Percentiles rank a stretch among this genome's conserved stretches.
These are phyloP conservation scores for Aleiodes alternator DNA, from an alignment of 2,888 invertebrate species.

Conservation along the genomic window DNA sequence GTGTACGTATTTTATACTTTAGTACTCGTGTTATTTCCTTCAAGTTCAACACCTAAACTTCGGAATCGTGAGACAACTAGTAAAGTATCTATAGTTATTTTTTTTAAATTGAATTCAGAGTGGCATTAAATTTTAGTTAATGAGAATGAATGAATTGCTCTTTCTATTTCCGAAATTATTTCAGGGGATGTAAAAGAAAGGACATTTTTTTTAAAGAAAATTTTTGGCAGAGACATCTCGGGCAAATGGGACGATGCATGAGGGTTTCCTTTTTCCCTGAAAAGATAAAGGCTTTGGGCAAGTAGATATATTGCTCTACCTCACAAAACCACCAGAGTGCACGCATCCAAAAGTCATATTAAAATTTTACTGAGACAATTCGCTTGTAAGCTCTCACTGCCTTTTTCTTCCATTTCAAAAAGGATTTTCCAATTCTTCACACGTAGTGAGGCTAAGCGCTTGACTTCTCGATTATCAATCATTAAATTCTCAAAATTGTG, in stretches of 20 bases:
- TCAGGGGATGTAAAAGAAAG: no score
- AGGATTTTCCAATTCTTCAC: conserved; percentile 67
- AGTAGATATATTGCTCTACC: conserved; percentile 60
- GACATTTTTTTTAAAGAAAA: no score
- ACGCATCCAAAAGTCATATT: conserved; percentile 57
- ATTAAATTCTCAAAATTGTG: no score
- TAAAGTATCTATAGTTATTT: no score
- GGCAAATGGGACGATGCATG: conserved; percentile 37
- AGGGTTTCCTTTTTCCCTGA: conserved; percentile 53
- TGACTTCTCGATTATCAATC: no score
- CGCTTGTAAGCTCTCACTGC: conserved; percentile 71
- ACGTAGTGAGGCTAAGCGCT: conserved; percentile 57
- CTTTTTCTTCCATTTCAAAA: conserved; percentile 60
- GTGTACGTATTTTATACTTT: neutral
- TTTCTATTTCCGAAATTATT: no score
- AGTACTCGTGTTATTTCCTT: no score
- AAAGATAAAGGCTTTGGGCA: conserved; percentile 66
- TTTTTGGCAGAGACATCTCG: neutral
- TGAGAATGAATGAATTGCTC: no score
- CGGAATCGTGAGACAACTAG: no score
- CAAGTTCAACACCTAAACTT: conserved; percentile 1
- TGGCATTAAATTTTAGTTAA: neutral
- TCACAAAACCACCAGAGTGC: conserved; percentile 6
- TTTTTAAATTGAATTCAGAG: no score
- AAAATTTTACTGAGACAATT: conserved; percentile 74